Base-by-base conservation (phyloP, 2,113 vertebrate genomes). In the Neogobius melanostomus region DNA sequence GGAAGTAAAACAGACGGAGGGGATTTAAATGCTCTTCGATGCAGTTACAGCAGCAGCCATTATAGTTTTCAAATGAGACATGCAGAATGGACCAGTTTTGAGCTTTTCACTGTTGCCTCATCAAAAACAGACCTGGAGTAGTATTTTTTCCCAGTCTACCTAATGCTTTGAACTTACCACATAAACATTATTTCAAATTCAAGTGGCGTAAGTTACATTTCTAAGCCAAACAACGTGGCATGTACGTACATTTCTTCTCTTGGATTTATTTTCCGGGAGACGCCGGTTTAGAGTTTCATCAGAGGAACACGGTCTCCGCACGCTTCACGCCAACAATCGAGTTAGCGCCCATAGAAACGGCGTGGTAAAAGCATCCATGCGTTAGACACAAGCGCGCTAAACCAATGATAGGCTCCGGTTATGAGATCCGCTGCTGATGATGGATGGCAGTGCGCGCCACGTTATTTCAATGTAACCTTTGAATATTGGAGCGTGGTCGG, bases 21-120 rank as follows among this genome's bases (percentile, higher is more conserved):
- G 71, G 62, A 68, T 52, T 77, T 84, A 82, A 85, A 87, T 88
- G 80, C 60, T 81, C 79, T 83, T 59, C 8, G 69, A 90, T 79
- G 79, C 84, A 90, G 85, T 91, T 91, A 90, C 86, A 78, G 74
- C 56, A 75, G 75, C 56, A 56, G 9, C 77, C 76, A 77, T 85
- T 71, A 77, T 83, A 14, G 54, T 73, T 83, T 83, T 73, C 3
- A 28, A 28, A 28, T 1, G 28, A 28, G 28, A 28, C 28, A 3
- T 28, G 28, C 28, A 36, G 28, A 36, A 36, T 36, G 28, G 21
- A 21, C 21, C 1, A 21, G 1, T 21, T 21, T 21, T 1, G 21
- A 21, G 21, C 21, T 21, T 21, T 21, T 21, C 21, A 21, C 21
- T 21, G 21, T 21, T 21, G 21, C 21, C 21, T 21, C 21, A 21